phyloP scores from a whole-genome alignment of 2,888 invertebrate species.

The Apoda limacodes region DNA sequence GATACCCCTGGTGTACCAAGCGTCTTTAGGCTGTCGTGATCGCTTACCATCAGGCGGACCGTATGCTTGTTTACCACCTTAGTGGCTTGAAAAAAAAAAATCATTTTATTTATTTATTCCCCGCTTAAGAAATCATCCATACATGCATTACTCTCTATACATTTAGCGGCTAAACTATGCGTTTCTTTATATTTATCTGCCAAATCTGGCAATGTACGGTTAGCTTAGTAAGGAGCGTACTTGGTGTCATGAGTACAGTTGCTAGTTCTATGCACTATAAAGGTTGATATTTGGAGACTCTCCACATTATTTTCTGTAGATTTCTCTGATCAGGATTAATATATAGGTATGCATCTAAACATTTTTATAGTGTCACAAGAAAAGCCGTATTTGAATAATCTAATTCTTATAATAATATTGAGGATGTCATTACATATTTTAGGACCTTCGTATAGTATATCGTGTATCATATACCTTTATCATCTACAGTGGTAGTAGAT shows the following conservation, averaged over 20 bases:
- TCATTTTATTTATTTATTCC: not conserved
- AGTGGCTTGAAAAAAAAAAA: too few species aligned
- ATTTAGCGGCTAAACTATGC: constrained; percentile 6
- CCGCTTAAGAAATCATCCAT: constrained; percentile 8
- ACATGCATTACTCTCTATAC: constrained; percentile 1
- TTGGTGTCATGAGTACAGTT: constrained; percentile 11
- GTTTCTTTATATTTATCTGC: constrained; percentile 4
- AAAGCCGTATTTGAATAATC: constrained; percentile 13
- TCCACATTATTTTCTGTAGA: constrained; percentile 8
- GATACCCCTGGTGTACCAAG: too few species aligned
- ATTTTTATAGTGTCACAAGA: constrained; percentile 15
- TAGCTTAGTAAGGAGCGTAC: constrained; percentile 12
- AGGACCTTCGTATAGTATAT: constrained; percentile 3
- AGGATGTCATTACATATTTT: constrained; percentile 6
- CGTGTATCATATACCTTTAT: too few species aligned
- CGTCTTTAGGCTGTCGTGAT: too few species aligned
- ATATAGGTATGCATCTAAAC: constrained; percentile 12
- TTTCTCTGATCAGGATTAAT: constrained; percentile 10
- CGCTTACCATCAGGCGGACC: too few species aligned
- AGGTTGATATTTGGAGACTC: constrained; percentile 5
- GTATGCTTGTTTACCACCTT: too few species aligned
- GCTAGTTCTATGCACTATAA: constrained; percentile 7
- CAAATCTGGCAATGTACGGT: constrained; percentile 6
- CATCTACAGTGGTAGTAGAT: constrained; percentile 13
- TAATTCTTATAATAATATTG: constrained; percentile 15